A percentile compares a stretch with the other conserved stretches of the same genome.
Conservation (phyloP, 2,888 invertebrate genomes). For the Meganola albula region DNA sequence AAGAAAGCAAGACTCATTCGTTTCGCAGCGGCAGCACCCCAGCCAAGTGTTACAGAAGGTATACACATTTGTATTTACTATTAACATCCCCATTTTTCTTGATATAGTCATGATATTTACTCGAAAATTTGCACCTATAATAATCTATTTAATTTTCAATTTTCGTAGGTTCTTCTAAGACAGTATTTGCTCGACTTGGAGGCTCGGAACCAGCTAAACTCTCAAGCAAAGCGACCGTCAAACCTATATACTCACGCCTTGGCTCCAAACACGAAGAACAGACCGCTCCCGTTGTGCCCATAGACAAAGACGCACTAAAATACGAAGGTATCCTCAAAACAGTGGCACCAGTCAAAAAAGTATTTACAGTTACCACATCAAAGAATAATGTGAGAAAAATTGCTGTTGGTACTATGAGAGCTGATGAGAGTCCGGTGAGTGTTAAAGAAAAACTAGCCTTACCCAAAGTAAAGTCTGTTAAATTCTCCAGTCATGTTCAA, state of each 20-base stretch:
- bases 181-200: slow-evolving; percentile 66
- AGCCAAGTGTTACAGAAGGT: slow-evolving; percentile 47
- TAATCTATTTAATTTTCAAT: neutral
- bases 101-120: no score
- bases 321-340: slow-evolving; percentile 69
- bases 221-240: slow-evolving; percentile 35
- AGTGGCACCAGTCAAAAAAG: slow-evolving; percentile 38
- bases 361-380: slow-evolving; percentile 51
- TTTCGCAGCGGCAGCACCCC: slow-evolving; percentile 36
- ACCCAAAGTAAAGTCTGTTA: slow-evolving; percentile 60
- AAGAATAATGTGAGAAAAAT: slow-evolving; percentile 53
- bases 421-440: slow-evolving; percentile 61
- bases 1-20: slow-evolving; percentile 59
- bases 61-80: no score
- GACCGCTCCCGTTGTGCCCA: slow-evolving; percentile 35
- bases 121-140: no score
- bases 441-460: slow-evolving; percentile 60
- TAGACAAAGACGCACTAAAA: slow-evolving; percentile 59
- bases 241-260: slow-evolving; percentile 58
- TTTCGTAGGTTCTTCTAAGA: slow-evolving; percentile 33
- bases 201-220: slow-evolving; percentile 37
- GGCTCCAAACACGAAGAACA: slow-evolving; percentile 44
- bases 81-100: no score
- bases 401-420: slow-evolving; percentile 63
- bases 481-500: slow-evolving; percentile 62